These are phyloP conservation scores for Rachycentron canadum DNA, from an alignment of 2,797 vertebrate genomes.

Conservation along the genomic window DNA sequence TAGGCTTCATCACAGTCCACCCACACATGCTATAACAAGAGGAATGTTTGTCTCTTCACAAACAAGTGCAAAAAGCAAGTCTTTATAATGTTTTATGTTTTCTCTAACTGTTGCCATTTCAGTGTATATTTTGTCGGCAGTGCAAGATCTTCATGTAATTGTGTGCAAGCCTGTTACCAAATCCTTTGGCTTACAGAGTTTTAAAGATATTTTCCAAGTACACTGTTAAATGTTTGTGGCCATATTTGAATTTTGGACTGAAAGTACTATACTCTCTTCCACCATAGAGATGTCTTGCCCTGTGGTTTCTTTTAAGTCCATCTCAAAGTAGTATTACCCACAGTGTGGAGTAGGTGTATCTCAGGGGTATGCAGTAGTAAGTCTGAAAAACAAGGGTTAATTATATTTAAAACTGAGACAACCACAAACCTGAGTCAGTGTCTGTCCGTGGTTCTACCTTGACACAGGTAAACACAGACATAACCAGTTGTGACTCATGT, in stretches of 20 bases:
- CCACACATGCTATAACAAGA: slow-evolving; percentile 34
- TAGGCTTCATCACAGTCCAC: slow-evolving; percentile 33
- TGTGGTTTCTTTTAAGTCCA: slow-evolving; percentile 12
- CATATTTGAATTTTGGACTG: slow-evolving; percentile 16
- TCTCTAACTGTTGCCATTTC: background rate
- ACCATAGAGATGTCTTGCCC: background rate
- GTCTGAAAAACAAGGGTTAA: slow-evolving; percentile 36
- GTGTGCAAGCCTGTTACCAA: background rate
- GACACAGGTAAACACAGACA: slow-evolving; percentile 58
- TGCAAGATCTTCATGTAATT: background rate
- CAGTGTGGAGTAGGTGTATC: slow-evolving; percentile 19
- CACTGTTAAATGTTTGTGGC: background rate
- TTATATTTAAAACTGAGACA: slow-evolving; percentile 39
- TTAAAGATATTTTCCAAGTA: slow-evolving; percentile 5
- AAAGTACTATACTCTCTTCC: background rate
- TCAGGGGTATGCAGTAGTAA: slow-evolving; percentile 13
- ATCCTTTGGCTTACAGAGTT: background rate
- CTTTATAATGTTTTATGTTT: background rate
- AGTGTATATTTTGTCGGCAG: background rate
- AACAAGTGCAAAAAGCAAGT: background rate
- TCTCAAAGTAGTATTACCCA: slow-evolving; percentile 23
- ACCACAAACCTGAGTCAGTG: slow-evolving; percentile 53
- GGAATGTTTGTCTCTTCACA: background rate
- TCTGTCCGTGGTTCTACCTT: slow-evolving; percentile 36
- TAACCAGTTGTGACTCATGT: slow-evolving; percentile 51